These are phyloP conservation scores for Eurypyga helias DNA, from an alignment of 2,113 vertebrate genomes.

Conservation along the genomic window DNA sequence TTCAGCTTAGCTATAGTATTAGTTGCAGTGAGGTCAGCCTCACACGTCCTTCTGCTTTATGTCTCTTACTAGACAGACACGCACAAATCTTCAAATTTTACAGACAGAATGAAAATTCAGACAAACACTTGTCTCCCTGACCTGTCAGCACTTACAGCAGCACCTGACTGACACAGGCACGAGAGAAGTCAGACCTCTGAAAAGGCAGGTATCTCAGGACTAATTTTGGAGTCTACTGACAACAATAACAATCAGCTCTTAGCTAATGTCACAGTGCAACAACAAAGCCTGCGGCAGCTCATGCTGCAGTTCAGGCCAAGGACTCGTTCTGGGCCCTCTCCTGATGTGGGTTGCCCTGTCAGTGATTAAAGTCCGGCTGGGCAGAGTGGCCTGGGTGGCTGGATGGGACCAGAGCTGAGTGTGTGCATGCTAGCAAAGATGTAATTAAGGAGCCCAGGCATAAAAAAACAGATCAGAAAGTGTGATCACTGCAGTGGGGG, in stretches of 20 bases:
- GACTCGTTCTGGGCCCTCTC: background rate
- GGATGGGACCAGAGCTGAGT: background rate
- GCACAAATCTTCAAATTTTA: constrained; percentile 21
- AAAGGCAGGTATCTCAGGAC: constrained; percentile 5
- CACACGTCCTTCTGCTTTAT: background rate
- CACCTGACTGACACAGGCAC: background rate
- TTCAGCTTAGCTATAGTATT: background rate
- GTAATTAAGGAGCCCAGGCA: background rate
- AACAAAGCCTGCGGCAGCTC: background rate
- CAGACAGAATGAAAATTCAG: constrained; percentile 31
- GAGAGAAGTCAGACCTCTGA: background rate
- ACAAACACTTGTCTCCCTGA: constrained; percentile 32
- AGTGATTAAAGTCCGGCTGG: background rate
- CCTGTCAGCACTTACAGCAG: background rate
- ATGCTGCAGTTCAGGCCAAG: background rate
- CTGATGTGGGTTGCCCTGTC: background rate
- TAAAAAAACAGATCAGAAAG: background rate
- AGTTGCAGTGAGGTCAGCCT: background rate
- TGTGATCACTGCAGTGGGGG: background rate
- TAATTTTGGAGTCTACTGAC: background rate
- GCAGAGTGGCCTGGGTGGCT: background rate
- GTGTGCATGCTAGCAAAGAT: background rate
- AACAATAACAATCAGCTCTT: constrained; percentile 9
- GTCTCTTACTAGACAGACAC: background rate
- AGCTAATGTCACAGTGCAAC: background rate